Conservation (phyloP, 2,888 invertebrate species). For the Himalopsyche anomala region DNA sequence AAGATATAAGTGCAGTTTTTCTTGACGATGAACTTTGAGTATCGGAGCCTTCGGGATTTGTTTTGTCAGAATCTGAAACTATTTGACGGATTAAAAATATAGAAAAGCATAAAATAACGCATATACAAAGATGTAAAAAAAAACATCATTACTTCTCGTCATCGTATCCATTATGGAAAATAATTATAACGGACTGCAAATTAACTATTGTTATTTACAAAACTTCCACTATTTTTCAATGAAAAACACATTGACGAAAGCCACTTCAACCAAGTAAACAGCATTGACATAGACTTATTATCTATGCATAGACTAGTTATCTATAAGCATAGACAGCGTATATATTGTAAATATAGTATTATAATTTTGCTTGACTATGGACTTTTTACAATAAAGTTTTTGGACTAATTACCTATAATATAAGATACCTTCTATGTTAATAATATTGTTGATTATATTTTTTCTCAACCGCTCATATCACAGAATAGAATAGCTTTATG, state of each 20-base stretch:
- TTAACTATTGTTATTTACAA: neutral
- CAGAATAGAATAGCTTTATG: too few relatives aligned
- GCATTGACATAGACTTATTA: neutral
- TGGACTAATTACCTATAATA: too few relatives aligned
- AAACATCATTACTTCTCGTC: slow-evolving; percentile 71
- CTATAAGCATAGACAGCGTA: too few relatives aligned
- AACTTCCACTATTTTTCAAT: neutral
- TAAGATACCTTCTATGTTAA: too few relatives aligned
- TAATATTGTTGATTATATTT: too few relatives aligned
- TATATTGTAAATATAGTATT: too few relatives aligned
- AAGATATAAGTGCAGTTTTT: slow-evolving; percentile 88
- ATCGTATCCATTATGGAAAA: slow-evolving; percentile 66
- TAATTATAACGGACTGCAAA: neutral
- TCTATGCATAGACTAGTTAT: too few relatives aligned
- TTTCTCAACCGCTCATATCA: too few relatives aligned
- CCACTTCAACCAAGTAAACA: slow-evolving; percentile 13
- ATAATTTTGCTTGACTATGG: too few relatives aligned
- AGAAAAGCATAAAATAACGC: neutral
- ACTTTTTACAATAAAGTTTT: too few relatives aligned
- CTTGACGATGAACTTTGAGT: slow-evolving; percentile 88
- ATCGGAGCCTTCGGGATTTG: slow-evolving; percentile 74
- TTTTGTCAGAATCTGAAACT: slow-evolving; percentile 74
- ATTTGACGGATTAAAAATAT: neutral
- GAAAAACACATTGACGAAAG: neutral
- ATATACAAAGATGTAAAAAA: neutral